Base-by-base conservation (phyloP, 1,140 invertebrate species). In the Ceratoteleas bidentatus region DNA sequence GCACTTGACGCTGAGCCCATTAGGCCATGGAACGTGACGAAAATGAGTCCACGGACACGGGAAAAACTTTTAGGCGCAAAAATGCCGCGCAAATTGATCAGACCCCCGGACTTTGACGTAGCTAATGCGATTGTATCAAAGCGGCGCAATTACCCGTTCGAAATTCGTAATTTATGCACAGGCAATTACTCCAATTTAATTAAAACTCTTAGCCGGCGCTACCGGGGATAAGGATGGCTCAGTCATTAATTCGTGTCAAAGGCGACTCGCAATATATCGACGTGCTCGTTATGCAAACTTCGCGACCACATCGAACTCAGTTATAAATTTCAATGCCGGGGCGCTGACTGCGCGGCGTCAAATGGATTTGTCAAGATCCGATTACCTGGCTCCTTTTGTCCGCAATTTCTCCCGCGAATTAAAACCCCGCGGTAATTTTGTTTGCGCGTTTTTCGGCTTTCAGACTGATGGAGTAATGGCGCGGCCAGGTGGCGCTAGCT, bases 121-220 rank as follows among this genome's bases (percentile, higher is more conserved):
- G 56, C 52, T 81, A 66, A 76, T 58, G 13, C 68, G 62, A 78
- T 84, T 83, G 61, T 78, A 81, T 83, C 60, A 81, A 84, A 78
- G 54, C 73, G 49, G 24, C 16, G 57, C 64, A 84, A 84, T 84
- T 84, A 78, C 49, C 40, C 36, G 36, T 60, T 77, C 15, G 50
- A 84, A 81, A 83, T 77, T 66, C 52, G 52, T 78, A 72, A 85
- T 80, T 75, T 58, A 70, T 84, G 61, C 64, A 49, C 57, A 36
- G 65, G 83, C 66, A 84, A 85, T 87, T 87, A 84, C 82, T 85
- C 69, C 69, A 84, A 84, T 85, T 86, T 87, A 87, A 88, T 88
- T 87, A 84, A 88, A 87, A 87, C 85, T 87, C 81, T 64, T 57
- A 64, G 60, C 58, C 10, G 13, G 56, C 2, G 50, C 57, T 53